phyloP scores from a whole-genome alignment of 2,113 vertebrate genomes.

The Hippocampus barbouri region DNA sequence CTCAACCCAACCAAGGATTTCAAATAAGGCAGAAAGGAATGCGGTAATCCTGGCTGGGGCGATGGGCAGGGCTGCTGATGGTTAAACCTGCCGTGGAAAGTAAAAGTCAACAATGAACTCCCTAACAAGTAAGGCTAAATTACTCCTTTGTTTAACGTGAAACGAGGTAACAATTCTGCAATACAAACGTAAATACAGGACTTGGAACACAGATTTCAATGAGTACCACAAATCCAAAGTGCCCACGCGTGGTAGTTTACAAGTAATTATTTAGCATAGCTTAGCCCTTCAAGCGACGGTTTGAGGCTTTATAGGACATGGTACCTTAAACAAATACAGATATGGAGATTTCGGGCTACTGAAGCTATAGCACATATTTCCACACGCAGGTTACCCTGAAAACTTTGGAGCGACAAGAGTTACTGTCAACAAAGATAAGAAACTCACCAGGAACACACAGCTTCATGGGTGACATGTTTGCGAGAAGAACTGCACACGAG shows the following conservation, averaged over 20 bases:
- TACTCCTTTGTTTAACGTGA: background rate
- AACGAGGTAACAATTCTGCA: background rate
- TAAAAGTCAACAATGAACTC: slow-evolving; percentile 25
- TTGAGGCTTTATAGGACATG: background rate
- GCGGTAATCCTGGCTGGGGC: slow-evolving; percentile 42
- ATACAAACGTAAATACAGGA: background rate
- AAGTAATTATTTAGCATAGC: background rate
- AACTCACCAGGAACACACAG: slow-evolving; percentile 77
- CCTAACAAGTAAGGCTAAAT: background rate
- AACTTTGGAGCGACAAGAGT: background rate
- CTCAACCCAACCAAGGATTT: background rate
- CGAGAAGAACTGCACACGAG: slow-evolving; percentile 33
- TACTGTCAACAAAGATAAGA: background rate
- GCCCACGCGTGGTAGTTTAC: background rate
- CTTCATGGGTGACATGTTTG: slow-evolving; percentile 78
- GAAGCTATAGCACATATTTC: background rate
- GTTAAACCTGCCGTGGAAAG: slow-evolving; percentile 12
- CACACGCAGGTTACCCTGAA: background rate
- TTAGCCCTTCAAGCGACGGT: background rate
- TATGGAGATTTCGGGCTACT: background rate
- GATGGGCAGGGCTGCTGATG: slow-evolving; percentile 52
- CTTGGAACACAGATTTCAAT: background rate
- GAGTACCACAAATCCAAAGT: background rate
- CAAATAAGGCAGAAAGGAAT: slow-evolving; percentile 47
- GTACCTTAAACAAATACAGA: background rate